phyloP scores from a whole-genome alignment of 1,140 invertebrate species.

The Rhizoglyphus robini region DNA sequence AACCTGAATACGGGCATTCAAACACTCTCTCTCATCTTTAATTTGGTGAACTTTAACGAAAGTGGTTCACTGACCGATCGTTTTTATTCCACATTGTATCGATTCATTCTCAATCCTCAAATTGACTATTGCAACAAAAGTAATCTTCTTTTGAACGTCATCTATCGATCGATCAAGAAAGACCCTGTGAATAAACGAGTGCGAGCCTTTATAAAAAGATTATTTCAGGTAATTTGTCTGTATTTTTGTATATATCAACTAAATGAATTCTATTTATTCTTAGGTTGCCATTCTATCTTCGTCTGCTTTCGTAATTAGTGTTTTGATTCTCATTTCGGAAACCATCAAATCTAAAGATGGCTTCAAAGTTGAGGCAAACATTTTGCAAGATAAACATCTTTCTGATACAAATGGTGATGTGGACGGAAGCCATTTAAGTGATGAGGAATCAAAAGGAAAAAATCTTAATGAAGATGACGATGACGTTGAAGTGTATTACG shows the following conservation, averaged over 20 bases:
- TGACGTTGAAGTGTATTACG: slow-evolving; percentile 32
- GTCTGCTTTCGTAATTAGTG: slow-evolving; percentile 52
- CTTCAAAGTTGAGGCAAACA: slow-evolving; percentile 9
- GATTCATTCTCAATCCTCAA: slow-evolving; percentile 62
- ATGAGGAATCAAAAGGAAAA: neutral
- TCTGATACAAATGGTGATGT: neutral
- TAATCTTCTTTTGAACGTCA: slow-evolving; percentile 68
- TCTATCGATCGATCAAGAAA: slow-evolving; percentile 65
- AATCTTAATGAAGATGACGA: slow-evolving; percentile 30
- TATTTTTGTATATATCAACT: neutral
- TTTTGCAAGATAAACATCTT: neutral
- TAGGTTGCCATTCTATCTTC: slow-evolving; percentile 37
- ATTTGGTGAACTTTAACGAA: slow-evolving; percentile 36
- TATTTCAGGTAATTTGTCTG: slow-evolving; percentile 52
- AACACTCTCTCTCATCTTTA: slow-evolving; percentile 68
- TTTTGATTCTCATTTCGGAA: slow-evolving; percentile 64
- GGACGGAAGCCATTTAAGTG: slow-evolving; percentile 28
- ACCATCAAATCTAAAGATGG: slow-evolving; percentile 37
- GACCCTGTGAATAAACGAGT: slow-evolving; percentile 57
- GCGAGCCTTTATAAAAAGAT: slow-evolving; percentile 72
- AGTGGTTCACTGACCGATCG: slow-evolving; percentile 38
- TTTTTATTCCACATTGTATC: slow-evolving; percentile 80
- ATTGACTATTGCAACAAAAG: slow-evolving; percentile 57
- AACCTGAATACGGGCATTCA: slow-evolving; percentile 67
- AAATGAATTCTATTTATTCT: neutral